A percentile compares a stretch with the other conserved stretches of the same genome.
Conservation (phyloP, 2,888 invertebrate genomes). For the Phymatocera aterrima region DNA sequence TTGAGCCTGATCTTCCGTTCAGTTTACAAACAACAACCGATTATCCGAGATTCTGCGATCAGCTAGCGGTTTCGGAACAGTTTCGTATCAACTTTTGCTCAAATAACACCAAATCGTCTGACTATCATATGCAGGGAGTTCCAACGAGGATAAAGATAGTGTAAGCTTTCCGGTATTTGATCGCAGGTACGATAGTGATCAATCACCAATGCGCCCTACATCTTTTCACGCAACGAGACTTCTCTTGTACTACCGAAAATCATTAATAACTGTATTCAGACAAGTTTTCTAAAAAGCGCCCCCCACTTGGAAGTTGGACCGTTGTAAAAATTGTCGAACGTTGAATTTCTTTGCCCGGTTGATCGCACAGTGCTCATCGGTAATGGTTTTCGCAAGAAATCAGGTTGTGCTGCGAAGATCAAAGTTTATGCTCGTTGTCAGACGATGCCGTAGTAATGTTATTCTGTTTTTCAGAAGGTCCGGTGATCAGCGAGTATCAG, state of each 20-base stretch:
- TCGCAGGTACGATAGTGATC: not conserved
- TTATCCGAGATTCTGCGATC: not conserved
- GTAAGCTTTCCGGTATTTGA: not conserved
- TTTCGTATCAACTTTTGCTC: not conserved
- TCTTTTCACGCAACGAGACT: too few species aligned
- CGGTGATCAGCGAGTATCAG: not conserved
- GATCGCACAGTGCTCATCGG: not conserved
- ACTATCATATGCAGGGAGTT: not conserved
- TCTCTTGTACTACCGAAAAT: too few species aligned
- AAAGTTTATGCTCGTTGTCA: not conserved
- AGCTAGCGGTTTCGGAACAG: constrained; percentile 1
- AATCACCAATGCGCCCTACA: not conserved
- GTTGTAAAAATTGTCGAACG: not conserved
- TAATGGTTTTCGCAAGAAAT: not conserved
- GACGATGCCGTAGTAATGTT: not conserved
- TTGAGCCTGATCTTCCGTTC: not conserved
- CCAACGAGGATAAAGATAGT: not conserved
- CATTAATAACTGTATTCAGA: too few species aligned
- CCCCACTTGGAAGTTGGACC: too few species aligned
- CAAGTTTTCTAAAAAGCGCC: too few species aligned
- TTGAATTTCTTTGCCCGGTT: not conserved
- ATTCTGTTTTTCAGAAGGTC: not conserved
- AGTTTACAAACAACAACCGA: constrained; percentile 23
- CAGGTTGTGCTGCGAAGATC: not conserved
- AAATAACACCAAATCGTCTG: not conserved